Evolutionary conservation across 2,797 vertebrate species (phyloP).

Genomic region (Coreius guichenoti): DNA sequence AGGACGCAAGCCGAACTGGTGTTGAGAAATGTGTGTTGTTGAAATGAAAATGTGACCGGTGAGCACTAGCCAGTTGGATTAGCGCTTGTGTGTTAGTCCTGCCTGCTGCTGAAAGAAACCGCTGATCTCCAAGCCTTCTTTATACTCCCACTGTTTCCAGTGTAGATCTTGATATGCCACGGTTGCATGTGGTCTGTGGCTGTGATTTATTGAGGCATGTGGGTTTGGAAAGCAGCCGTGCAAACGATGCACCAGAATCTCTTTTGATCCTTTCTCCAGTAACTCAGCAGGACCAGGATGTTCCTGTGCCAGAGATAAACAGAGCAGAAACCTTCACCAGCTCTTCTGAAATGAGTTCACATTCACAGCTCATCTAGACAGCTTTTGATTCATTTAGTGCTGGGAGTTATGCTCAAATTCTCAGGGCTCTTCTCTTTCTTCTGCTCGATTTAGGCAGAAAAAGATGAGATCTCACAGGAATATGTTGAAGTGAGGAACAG

Average conservation of each 20-base stretch:
- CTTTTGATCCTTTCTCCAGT: background rate
- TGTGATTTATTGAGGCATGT: background rate
- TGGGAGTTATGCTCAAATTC: background rate
- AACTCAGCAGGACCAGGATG: background rate
- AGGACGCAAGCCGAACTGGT: too few relatives aligned
- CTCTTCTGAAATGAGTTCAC: background rate
- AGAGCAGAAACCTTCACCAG: background rate
- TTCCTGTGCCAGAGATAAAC: background rate
- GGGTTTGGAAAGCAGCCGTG: background rate
- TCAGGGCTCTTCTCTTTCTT: background rate
- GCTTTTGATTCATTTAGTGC: background rate
- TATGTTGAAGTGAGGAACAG: background rate
- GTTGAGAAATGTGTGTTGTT: too few relatives aligned
- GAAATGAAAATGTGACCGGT: background rate
- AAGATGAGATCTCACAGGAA: background rate
- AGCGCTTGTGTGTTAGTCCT: background rate
- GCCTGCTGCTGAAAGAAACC: background rate
- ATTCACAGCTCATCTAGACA: background rate
- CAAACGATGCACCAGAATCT: background rate
- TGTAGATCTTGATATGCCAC: too few relatives aligned
- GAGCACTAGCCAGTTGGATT: background rate
- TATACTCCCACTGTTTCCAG: background rate
- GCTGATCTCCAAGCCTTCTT: background rate
- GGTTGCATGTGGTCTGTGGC: too few relatives aligned
- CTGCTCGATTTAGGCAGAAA: background rate